Evolutionary conservation across 2,888 invertebrate species (phyloP).

Genomic region (Zhuqinia jingwanae): DNA sequence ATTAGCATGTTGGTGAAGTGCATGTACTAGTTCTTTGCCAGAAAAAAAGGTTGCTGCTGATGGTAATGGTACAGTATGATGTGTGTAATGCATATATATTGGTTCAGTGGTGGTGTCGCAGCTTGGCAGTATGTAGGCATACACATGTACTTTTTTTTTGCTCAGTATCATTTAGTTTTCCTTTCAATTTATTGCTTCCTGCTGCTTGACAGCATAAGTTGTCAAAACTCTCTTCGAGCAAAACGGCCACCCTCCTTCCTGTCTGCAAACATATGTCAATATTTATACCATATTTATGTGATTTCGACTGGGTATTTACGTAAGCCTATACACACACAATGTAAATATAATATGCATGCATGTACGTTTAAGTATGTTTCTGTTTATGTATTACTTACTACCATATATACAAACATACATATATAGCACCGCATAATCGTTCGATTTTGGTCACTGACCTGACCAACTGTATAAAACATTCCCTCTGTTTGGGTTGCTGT

Average conservation of each 20-base stretch:
- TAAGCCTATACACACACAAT: not conserved
- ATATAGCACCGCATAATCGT: not conserved
- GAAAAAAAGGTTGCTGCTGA: too few species aligned
- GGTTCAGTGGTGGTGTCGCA: conserved; percentile 9
- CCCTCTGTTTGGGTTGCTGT: conserved; percentile 40
- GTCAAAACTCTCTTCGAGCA: conserved; percentile 26
- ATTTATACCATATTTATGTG: conserved; percentile 50
- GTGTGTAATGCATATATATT: not conserved
- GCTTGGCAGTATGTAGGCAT: not conserved
- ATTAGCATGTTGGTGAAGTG: not conserved
- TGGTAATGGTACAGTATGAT: not conserved
- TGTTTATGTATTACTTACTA: conserved; percentile 10
- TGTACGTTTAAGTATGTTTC: not conserved
- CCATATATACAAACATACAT: not conserved
- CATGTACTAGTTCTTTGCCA: too few species aligned
- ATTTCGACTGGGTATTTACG: conserved; percentile 12
- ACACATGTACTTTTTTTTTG: too few species aligned
- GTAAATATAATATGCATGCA: not conserved
- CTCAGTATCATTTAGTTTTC: conserved; percentile 54
- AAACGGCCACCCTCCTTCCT: conserved; percentile 39
- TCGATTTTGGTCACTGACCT: conserved; percentile 71
- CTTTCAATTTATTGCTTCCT: conserved; percentile 54
- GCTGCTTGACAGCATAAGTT: conserved; percentile 42
- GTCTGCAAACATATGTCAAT: conserved; percentile 63
- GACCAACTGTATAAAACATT: conserved; percentile 45